Evolutionary conservation across 2,797 vertebrate genomes (phyloP).

Genomic region (Siniperca obscura): DNA sequence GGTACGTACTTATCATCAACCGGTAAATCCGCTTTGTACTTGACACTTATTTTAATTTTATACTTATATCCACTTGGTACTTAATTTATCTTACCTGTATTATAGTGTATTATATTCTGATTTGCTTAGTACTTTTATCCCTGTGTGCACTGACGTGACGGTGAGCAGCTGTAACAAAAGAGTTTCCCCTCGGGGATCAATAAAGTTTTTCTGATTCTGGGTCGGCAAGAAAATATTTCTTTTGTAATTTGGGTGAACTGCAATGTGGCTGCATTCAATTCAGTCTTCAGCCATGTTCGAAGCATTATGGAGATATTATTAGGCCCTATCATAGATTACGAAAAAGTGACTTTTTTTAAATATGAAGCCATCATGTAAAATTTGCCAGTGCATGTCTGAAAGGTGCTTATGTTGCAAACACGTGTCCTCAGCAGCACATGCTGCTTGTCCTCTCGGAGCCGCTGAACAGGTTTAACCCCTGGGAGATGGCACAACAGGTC

Average conservation of each 20-base stretch:
- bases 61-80: no score
- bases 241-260: not conserved
- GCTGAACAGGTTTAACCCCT: constrained; percentile 40
- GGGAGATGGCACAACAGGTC: constrained; percentile 46
- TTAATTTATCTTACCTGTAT: no score
- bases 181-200: no score
- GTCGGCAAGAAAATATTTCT: not conserved
- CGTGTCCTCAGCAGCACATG: constrained; percentile 46
- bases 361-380: not conserved
- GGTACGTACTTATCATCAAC: no score
- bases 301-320: not conserved
- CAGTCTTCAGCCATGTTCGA: not conserved
- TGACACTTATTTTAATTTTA: no score
- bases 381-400: not conserved
- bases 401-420: constrained; percentile 24
- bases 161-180: no score
- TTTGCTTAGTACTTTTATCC: no score
- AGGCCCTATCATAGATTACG: no score
- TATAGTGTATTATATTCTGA: no score
- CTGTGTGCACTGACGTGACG: no score
- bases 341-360: not conserved
- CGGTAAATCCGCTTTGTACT: no score
- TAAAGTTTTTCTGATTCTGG: no score
- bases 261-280: not conserved
- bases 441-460: constrained; percentile 1